A percentile compares a stretch with the other conserved stretches of the same genome.
These are phyloP conservation scores for Leiothrix lutea DNA, from an alignment of 2,113 vertebrate genomes.

Conservation along the genomic window DNA sequence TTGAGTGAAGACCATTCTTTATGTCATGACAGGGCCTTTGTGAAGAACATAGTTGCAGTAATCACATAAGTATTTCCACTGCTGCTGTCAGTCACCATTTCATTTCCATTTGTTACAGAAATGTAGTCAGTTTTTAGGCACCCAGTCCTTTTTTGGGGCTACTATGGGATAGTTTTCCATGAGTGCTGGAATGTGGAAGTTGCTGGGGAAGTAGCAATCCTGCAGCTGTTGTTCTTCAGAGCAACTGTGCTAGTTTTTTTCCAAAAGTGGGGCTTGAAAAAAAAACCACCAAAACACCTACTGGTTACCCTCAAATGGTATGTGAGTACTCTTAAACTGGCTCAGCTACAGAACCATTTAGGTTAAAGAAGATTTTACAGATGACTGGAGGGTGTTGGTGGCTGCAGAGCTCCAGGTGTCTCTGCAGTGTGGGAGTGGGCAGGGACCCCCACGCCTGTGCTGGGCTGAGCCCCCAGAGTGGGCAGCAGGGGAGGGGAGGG, in stretches of 20 bases:
- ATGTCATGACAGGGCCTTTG: neutral
- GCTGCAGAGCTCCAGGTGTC: neutral
- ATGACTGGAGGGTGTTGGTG: neutral
- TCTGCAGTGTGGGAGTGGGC: rapidly evolving
- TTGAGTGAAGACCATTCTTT: neutral
- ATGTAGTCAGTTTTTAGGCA: neutral
- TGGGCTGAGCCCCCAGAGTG: neutral
- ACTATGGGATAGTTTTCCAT: neutral
- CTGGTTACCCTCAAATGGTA: neutral
- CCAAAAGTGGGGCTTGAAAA: neutral
- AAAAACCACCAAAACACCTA: neutral
- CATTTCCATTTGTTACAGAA: neutral
- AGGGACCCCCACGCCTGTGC: neutral
- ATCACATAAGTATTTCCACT: neutral
- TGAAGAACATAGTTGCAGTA: neutral
- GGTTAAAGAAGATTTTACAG: neutral
- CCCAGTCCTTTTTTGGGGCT: neutral
- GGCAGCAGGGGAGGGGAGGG: neutral
- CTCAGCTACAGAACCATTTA: neutral
- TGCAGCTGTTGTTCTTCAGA: neutral
- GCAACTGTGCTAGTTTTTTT: neutral
- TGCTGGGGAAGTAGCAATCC: rapidly evolving
- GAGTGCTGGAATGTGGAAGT: neutral
- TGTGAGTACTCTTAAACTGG: neutral
- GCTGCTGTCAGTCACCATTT: neutral